Base-by-base conservation (phyloP, 2,113 vertebrate species). In the Sarotherodon lohbergeri region DNA sequence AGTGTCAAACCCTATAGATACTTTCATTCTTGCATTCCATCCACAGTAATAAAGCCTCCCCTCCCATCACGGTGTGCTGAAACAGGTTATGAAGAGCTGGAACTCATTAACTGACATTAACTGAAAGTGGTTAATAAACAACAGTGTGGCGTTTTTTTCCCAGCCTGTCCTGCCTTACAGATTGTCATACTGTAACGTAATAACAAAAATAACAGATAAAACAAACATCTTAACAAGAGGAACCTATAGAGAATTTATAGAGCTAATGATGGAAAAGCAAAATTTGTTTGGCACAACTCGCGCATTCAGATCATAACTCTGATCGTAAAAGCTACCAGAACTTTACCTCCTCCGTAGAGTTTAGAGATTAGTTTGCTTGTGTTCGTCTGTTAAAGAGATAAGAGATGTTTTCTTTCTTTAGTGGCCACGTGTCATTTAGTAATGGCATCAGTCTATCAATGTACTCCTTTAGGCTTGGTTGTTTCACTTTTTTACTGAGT, bases 91-190 rank as follows among this genome's bases (percentile, higher is more conserved):
- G 34, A 61, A 9, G 57, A 61, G 14, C 57, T 32, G 3, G 27
- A 32, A 61, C 8, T 61, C 55, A 57, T 27, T 57, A 57, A 57
- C 14, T 29, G 27, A 61, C 29, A 61, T 34, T 61, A 32, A 32
- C 14, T 61, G 3, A 32, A 61, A 32, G 7, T 32, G 7, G 14
- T 61, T 61, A 9, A 61, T 17, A 61, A 32, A 32, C 57, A 61
- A 61, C 14, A 10, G 57, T 5, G 27, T 32, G 27, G 57, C 4
- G 5, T 1, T 24, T 22, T 27, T 57, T 29, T 0, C 4, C 6
- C 24, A 7, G 55, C 24, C 55, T 57, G 55, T 29, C 7, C 12
- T 29, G 55, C 12, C 55, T 57, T 57, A 57, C 55, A 56, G 22
- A 27, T 29, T 29, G 55, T 29, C 55, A 27, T 27, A 57, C 55